These are phyloP conservation scores for Spinus olivaceus DNA, from an alignment of 2,797 vertebrate genomes.

Conservation along the genomic window DNA sequence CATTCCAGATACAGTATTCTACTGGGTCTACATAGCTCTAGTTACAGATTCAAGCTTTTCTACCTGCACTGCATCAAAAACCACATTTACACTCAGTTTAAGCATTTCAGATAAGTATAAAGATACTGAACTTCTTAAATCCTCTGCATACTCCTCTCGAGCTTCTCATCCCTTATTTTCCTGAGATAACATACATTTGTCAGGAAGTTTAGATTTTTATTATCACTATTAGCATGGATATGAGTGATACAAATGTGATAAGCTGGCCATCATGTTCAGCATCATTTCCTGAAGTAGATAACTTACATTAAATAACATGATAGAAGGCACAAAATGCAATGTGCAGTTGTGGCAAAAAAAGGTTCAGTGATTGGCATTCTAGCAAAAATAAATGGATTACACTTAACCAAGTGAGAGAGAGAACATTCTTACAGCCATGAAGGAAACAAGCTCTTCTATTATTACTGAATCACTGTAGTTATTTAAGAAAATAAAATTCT, in stretches of 20 bases:
- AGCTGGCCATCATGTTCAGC: background rate
- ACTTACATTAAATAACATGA: background rate
- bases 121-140: background rate
- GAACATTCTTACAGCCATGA: accelerated
- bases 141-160: background rate
- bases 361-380: background rate
- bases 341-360: background rate
- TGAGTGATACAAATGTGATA: background rate
- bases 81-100: background rate
- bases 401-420: background rate
- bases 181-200: background rate
- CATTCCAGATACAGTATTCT: background rate
- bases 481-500: background rate
- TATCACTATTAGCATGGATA: background rate
- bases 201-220: background rate
- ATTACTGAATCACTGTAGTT: background rate
- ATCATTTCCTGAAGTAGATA: background rate
- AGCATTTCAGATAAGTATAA: background rate
- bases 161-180: background rate
- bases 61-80: background rate
- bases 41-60: background rate
- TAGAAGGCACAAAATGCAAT: background rate
- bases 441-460: background rate
- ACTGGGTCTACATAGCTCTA: background rate
- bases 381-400: background rate